Conservation (phyloP, 1,140 invertebrate genomes). For the Melipona quadrifasciata region DNA sequence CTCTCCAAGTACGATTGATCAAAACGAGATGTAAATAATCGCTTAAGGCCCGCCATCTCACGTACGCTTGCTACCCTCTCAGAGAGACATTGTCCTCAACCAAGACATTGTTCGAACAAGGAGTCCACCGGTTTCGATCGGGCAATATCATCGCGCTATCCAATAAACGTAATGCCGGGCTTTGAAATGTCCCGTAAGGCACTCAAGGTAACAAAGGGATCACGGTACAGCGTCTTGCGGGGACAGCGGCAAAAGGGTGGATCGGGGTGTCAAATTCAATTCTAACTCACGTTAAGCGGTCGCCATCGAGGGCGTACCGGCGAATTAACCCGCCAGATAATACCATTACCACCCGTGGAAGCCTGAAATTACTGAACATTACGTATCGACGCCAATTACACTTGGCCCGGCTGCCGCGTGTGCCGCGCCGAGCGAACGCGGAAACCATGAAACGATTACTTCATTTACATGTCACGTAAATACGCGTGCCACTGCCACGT, state of each 20-base stretch:
- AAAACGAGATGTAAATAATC: neutral
- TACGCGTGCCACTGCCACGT: slow-evolving; percentile 9
- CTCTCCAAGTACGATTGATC: too few relatives aligned
- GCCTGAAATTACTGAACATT: slow-evolving; percentile 61
- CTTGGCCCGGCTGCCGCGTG: neutral
- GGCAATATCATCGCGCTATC: slow-evolving; percentile 8
- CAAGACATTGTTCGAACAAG: neutral
- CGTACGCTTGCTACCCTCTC: neutral
- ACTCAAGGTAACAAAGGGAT: slow-evolving; percentile 39
- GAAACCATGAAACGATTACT: slow-evolving; percentile 31
- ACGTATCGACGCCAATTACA: slow-evolving; percentile 60
- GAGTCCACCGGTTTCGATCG: neutral
- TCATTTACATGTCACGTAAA: slow-evolving; percentile 37
- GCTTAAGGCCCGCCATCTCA: neutral
- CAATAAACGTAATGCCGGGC: slow-evolving; percentile 38
- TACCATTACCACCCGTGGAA: slow-evolving; percentile 43
- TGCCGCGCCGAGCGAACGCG: neutral
- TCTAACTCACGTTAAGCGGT: slow-evolving; percentile 55
- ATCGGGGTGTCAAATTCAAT: slow-evolving; percentile 56
- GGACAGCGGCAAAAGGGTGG: slow-evolving; percentile 24
- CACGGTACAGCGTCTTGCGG: slow-evolving; percentile 19
- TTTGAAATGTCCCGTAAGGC: slow-evolving; percentile 21
- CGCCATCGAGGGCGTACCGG: slow-evolving; percentile 28
- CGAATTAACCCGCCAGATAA: slow-evolving; percentile 56
- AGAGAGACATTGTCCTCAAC: neutral